Percentiles rank a stretch among this genome's conserved stretches.
phyloP scores from a whole-genome alignment of 2,797 vertebrate species.

The Acanthurus leucopareius region DNA sequence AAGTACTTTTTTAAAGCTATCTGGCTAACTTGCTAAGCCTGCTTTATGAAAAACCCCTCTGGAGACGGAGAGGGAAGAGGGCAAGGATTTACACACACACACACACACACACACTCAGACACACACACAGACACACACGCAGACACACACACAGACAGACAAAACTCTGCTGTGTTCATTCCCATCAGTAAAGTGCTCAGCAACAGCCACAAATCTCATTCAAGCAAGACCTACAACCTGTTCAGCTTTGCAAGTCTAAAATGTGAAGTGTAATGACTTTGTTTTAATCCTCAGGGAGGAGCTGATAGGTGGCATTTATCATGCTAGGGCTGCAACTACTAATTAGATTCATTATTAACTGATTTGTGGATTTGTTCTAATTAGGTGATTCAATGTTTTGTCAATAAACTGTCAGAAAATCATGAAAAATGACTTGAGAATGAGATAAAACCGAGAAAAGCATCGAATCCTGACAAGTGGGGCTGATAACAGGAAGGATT shows the following conservation, averaged over 20 bases:
- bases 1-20: conserved; percentile 34
- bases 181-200: conserved; percentile 16
- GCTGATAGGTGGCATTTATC: not conserved
- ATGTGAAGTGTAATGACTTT: not conserved
- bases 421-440: not conserved
- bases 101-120: not conserved
- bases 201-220: not conserved
- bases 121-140: conserved; percentile 2
- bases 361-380: not conserved
- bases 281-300: not conserved
- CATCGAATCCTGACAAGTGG: not conserved
- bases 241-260: not conserved
- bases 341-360: not conserved
- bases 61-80: conserved; percentile 10
- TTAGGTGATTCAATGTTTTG: not conserved
- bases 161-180: too few relatives aligned
- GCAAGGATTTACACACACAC: conserved; percentile 13
- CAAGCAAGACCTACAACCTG: not conserved
- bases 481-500: not conserved
- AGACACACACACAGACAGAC: too few relatives aligned
- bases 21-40: conserved; percentile 53
- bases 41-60: conserved; percentile 33
- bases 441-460: not conserved
- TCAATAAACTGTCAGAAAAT: not conserved
- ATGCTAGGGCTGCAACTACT: not conserved